phyloP scores from a whole-genome alignment of 2,888 invertebrate genomes.

The Latheticus oryzae region DNA sequence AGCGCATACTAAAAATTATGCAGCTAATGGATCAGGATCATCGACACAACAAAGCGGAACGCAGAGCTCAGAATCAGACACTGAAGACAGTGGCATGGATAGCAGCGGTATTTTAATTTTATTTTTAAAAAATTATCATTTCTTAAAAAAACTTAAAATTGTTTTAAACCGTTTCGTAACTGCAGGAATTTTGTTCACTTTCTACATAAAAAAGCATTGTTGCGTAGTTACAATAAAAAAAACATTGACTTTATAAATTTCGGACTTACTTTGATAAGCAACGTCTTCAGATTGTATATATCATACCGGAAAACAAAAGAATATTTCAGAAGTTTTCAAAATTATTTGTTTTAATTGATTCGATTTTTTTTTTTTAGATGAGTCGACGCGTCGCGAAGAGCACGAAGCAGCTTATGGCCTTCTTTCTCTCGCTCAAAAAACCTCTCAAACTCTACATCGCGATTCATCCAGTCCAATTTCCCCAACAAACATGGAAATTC shows the following conservation, averaged over 20 bases:
- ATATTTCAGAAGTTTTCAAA: too few species aligned
- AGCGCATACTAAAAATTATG: slow-evolving; percentile 93
- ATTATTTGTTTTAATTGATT: too few species aligned
- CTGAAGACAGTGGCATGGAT: slow-evolving; percentile 76
- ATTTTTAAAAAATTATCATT: too few species aligned
- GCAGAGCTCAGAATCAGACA: slow-evolving; percentile 62
- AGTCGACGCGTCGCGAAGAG: slow-evolving; percentile 79
- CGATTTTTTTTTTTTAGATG: slow-evolving; percentile 75
- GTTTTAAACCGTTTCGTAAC: too few species aligned
- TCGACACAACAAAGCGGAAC: slow-evolving; percentile 60
- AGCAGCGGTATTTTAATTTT: slow-evolving; percentile 81
- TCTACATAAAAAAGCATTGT: too few species aligned
- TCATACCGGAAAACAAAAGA: too few species aligned
- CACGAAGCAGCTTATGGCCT: slow-evolving; percentile 89
- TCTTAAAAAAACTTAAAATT: too few species aligned
- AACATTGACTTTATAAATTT: too few species aligned
- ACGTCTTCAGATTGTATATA: too few species aligned
- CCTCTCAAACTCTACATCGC: slow-evolving; percentile 54
- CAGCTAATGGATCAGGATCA: slow-evolving; percentile 73
- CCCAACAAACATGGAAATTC: slow-evolving; percentile 7
- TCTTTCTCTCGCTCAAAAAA: slow-evolving; percentile 76
- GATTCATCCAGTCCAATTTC: slow-evolving; percentile 53
- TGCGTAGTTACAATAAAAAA: too few species aligned
- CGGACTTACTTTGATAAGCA: too few species aligned
- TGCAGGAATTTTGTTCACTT: too few species aligned